Evolutionary conservation across 2,888 invertebrate genomes (phyloP).

Genomic region (Nysson spinosus): DNA sequence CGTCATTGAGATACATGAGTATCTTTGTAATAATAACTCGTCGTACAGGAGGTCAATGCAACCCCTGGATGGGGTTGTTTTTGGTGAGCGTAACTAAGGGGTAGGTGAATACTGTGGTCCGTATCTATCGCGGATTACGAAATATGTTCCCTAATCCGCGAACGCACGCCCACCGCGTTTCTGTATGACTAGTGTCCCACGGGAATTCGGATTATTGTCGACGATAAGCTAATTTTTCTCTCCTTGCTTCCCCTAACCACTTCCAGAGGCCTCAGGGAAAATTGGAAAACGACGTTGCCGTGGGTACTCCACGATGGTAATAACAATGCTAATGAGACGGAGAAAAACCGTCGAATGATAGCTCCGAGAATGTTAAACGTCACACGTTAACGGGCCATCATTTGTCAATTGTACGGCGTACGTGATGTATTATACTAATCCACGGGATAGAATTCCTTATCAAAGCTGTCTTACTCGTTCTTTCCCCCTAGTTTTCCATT

Average conservation of each 20-base stretch:
- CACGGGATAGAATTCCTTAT: no score
- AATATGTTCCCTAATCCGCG: slow-evolving; percentile 73
- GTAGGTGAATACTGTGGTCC: slow-evolving; percentile 39
- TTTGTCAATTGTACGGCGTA: background rate
- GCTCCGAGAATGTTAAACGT: background rate
- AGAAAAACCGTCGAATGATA: slow-evolving; percentile 1
- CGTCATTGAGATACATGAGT: slow-evolving; percentile 72
- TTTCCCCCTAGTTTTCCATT: no score
- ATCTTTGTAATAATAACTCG: slow-evolving; percentile 72
- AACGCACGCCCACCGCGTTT: slow-evolving; percentile 67
- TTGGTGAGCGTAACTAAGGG: slow-evolving; percentile 49
- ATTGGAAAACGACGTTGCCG: slow-evolving; percentile 51
- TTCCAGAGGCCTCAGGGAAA: slow-evolving; percentile 32
- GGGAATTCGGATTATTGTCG: slow-evolving; percentile 66
- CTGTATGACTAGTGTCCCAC: slow-evolving; percentile 41
- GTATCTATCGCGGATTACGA: slow-evolving; percentile 74
- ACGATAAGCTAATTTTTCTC: slow-evolving; percentile 72
- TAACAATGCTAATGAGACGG: slow-evolving; percentile 58
- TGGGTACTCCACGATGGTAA: slow-evolving; percentile 28
- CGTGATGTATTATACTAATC: no score
- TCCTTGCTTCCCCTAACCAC: slow-evolving; percentile 5
- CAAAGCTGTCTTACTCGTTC: no score
- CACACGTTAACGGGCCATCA: background rate
- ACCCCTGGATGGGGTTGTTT: slow-evolving; percentile 65
- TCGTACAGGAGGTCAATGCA: slow-evolving; percentile 39